A percentile compares a stretch with the other conserved stretches of the same genome.
Conservation (phyloP, 2,797 vertebrate genomes). For the Halcyon chelicuti region DNA sequence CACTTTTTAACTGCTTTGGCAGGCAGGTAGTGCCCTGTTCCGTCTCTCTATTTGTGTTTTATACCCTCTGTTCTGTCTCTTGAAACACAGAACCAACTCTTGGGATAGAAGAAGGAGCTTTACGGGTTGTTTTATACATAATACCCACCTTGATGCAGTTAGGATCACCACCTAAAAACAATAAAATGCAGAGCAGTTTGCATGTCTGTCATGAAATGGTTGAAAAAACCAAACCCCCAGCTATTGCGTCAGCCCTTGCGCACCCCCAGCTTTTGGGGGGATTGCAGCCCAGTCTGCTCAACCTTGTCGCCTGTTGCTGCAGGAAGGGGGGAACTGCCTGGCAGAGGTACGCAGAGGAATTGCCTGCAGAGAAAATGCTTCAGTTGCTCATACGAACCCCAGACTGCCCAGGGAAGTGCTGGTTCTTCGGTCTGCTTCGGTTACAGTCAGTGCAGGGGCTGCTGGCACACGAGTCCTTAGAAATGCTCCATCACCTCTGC, state of each 20-base stretch:
- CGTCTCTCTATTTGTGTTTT: neutral
- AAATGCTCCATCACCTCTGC: neutral
- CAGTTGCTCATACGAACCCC: neutral
- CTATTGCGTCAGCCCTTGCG: neutral
- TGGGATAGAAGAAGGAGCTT: neutral
- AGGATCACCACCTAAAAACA: neutral
- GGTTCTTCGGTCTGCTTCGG: neutral
- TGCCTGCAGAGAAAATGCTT: neutral
- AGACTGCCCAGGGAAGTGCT: neutral
- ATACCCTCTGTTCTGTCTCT: neutral
- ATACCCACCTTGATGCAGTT: neutral
- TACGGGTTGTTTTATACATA: neutral
- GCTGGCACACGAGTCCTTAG: neutral
- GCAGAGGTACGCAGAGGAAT: neutral
- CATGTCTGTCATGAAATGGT: neutral
- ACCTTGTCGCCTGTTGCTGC: neutral
- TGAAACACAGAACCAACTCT: neutral
- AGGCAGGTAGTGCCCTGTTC: neutral
- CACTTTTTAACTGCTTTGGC: neutral
- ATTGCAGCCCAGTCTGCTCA: neutral
- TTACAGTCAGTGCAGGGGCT: neutral
- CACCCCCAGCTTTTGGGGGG: neutral
- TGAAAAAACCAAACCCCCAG: neutral
- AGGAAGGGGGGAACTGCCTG: neutral
- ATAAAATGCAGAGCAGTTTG: neutral